These are phyloP conservation scores for Drosophila histrio DNA, from an alignment of 2,888 invertebrate species.

Conservation along the genomic window DNA sequence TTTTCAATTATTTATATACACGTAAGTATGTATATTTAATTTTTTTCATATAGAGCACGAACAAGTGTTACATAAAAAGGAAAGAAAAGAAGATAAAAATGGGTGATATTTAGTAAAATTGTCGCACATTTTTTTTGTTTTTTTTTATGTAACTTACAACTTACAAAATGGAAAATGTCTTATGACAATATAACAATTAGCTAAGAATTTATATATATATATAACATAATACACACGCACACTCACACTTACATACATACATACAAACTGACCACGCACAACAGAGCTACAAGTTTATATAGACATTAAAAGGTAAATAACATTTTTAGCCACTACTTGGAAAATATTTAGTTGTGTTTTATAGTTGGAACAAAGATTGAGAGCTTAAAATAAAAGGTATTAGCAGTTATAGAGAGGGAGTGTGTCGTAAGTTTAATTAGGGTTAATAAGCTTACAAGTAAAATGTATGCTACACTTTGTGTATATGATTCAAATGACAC, in stretches of 20 bases:
- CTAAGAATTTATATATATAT: slow-evolving; percentile 58
- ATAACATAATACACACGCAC: slow-evolving; percentile 52
- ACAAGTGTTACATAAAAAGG: slow-evolving; percentile 78
- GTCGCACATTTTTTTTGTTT: slow-evolving; percentile 58
- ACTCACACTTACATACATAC: slow-evolving; percentile 38
- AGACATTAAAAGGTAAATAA: slow-evolving; percentile 72
- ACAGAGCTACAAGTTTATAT: slow-evolving; percentile 64
- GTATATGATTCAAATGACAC: not conserved
- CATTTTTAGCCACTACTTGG: slow-evolving; percentile 73
- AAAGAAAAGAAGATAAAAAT: slow-evolving; percentile 79
- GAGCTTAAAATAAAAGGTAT: slow-evolving; percentile 33
- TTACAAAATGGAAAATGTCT: slow-evolving; percentile 73
- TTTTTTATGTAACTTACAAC: slow-evolving; percentile 67
- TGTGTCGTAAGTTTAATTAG: not conserved
- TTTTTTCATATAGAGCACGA: slow-evolving; percentile 76
- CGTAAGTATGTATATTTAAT: slow-evolving; percentile 32
- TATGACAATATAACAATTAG: slow-evolving; percentile 65
- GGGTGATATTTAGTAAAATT: slow-evolving; percentile 82
- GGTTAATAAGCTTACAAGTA: not conserved
- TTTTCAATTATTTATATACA: slow-evolving; percentile 70
- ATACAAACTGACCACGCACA: slow-evolving; percentile 61
- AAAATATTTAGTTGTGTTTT: slow-evolving; percentile 31
- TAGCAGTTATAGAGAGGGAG: slow-evolving; percentile 19
- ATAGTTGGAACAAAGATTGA: slow-evolving; percentile 22
- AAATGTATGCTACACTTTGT: not conserved